A percentile compares a stretch with the other conserved stretches of the same genome.
phyloP scores from a whole-genome alignment of 2,797 vertebrate genomes.

The Periparus ater region DNA sequence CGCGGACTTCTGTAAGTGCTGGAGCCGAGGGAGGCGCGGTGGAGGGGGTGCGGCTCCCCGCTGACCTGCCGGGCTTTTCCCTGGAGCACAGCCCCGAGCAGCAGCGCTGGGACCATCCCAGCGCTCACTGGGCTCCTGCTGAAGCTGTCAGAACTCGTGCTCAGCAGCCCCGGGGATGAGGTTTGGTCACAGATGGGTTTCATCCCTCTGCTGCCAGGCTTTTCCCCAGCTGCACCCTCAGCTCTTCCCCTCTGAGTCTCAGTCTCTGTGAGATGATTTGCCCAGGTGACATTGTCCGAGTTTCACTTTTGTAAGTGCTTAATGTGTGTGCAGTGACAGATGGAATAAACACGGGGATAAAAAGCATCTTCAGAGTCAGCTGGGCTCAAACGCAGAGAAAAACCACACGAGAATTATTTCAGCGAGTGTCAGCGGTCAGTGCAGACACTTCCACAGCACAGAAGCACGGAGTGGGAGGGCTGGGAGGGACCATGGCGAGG shows the following conservation, averaged over 20 bases:
- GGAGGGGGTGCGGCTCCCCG: neutral
- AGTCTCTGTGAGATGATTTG: neutral
- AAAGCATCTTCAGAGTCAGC: neutral
- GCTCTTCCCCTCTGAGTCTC: neutral
- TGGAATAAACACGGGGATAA: neutral
- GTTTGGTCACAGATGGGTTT: fast-evolving
- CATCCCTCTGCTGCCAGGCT: neutral
- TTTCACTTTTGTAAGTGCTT: neutral
- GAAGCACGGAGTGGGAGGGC: neutral
- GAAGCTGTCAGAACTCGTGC: neutral
- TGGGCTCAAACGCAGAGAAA: neutral
- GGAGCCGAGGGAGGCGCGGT: neutral
- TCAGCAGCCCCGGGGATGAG: neutral
- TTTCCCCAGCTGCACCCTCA: neutral
- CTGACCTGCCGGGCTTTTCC: neutral
- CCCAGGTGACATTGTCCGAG: neutral
- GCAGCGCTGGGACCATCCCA: fast-evolving
- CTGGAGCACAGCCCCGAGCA: neutral
- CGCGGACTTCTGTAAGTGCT: conserved; percentile 87
- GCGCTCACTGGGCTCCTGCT: neutral
- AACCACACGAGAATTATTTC: neutral
- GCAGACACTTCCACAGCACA: neutral
- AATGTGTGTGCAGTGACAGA: neutral
- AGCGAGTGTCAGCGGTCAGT: neutral
- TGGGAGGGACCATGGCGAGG: neutral